Evolutionary conservation across 2,888 invertebrate genomes (phyloP).

Genomic region (Podabrus alpinus): DNA sequence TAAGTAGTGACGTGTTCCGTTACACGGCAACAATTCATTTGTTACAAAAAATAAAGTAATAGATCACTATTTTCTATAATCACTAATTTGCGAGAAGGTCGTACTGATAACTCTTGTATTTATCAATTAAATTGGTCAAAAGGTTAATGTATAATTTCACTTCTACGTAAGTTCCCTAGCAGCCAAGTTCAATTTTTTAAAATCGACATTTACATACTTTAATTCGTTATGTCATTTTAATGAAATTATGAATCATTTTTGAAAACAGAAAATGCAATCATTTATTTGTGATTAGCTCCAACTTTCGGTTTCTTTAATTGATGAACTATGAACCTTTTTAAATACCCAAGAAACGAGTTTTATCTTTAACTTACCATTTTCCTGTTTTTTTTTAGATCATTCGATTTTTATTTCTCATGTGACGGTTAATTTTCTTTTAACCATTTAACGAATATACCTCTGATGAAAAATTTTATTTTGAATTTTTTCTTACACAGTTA

Average conservation of each 20-base stretch:
- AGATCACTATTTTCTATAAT: background rate
- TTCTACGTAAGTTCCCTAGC: background rate
- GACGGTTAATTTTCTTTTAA: background rate
- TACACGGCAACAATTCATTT: background rate
- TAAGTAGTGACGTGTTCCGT: background rate
- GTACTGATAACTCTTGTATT: background rate
- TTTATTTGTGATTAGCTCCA: background rate
- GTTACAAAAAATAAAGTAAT: background rate
- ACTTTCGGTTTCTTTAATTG: background rate
- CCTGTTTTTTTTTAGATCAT: background rate
- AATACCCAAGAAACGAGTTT: background rate
- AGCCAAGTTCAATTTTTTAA: background rate
- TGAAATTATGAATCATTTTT: background rate
- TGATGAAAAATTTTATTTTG: background rate
- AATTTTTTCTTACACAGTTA: too few relatives aligned
- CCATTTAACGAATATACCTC: too few relatives aligned
- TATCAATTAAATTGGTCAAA: constrained; percentile 1
- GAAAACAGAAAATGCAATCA: background rate
- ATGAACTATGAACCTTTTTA: background rate
- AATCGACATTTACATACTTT: too few relatives aligned
- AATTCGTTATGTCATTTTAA: background rate
- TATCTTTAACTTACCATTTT: background rate
- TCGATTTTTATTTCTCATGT: background rate
- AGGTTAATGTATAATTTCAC: background rate
- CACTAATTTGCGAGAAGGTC: background rate